A percentile compares a stretch with the other conserved stretches of the same genome.
Evolutionary conservation across 2,888 invertebrate genomes (phyloP).

Genomic region (Scaptomyza caliginosa): DNA sequence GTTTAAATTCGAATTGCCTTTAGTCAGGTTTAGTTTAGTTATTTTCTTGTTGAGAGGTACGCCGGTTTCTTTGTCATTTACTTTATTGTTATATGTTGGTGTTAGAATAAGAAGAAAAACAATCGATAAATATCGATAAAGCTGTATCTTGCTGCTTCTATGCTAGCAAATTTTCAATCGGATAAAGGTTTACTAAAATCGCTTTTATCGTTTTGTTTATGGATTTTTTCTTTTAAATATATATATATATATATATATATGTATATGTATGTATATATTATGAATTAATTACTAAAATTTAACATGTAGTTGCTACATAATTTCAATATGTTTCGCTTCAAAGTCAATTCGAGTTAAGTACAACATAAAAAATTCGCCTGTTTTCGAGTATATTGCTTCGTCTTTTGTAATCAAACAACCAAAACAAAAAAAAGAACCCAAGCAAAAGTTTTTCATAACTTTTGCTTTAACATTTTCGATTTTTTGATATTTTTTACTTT

Average conservation of each 20-base stretch:
- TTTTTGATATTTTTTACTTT: slow-evolving; percentile 9
- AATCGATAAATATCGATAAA: background rate
- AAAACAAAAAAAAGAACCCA: background rate
- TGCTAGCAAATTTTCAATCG: too few relatives aligned
- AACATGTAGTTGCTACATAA: slow-evolving; percentile 78
- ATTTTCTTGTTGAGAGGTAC: slow-evolving; percentile 75
- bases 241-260: slow-evolving; percentile 13
- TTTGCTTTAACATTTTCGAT: slow-evolving; percentile 12
- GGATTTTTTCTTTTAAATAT: slow-evolving; percentile 19
- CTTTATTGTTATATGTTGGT: slow-evolving; percentile 36
- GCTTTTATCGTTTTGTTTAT: background rate
- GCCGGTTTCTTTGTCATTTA: slow-evolving; percentile 75
- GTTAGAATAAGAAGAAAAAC: too few relatives aligned
- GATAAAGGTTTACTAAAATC: background rate
- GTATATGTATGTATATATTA: slow-evolving; percentile 9
- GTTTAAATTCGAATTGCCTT: slow-evolving; percentile 51
- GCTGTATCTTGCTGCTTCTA: too few relatives aligned
- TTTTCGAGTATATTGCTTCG: slow-evolving; percentile 50
- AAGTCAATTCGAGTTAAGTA: slow-evolving; percentile 17
- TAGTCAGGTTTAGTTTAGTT: slow-evolving; percentile 30
- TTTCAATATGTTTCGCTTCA: slow-evolving; percentile 65
- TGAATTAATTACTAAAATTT: slow-evolving; percentile 69
- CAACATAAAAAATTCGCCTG: slow-evolving; percentile 35
- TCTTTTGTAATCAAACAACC: too few relatives aligned
- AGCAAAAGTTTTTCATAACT: slow-evolving; percentile 9